Conservation (phyloP, 1,140 invertebrate species). For the Macrostomum lignano region DNA sequence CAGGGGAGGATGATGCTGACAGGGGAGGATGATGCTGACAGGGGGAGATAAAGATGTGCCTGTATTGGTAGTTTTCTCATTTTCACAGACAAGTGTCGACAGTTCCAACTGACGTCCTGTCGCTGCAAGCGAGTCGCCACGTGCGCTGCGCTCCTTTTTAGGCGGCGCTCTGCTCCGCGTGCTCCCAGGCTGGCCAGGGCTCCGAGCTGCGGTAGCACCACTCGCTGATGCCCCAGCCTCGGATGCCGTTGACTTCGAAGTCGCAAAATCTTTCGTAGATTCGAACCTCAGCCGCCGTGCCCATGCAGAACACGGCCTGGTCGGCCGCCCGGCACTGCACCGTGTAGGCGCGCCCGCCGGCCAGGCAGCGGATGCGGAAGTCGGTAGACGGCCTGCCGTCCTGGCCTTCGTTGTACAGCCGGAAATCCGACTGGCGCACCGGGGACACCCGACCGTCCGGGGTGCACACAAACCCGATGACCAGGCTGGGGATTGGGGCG, state of each 20-base stretch:
- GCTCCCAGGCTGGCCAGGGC: no score
- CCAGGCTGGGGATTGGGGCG: slow-evolving; percentile 36
- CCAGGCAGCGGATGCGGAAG: slow-evolving; percentile 33
- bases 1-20: no score
- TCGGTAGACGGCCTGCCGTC: slow-evolving; percentile 34
- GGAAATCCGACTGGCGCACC: slow-evolving; percentile 34
- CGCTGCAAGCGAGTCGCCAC: no score
- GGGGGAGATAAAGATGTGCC: no score
- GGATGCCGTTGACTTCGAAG: slow-evolving; percentile 35
- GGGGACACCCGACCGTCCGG: slow-evolving; percentile 32
- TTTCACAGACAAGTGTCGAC: no score
- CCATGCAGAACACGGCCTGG: slow-evolving; percentile 36
- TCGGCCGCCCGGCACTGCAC: slow-evolving; percentile 34
- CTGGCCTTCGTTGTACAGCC: slow-evolving; percentile 38
- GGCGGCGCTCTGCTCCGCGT: no score
- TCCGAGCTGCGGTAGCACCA: no score
- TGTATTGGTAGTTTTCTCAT: no score
- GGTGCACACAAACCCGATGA: slow-evolving; percentile 36
- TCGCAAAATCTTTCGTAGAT: slow-evolving; percentile 38
- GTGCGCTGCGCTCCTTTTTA: no score
- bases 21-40: no score
- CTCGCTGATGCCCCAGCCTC: slow-evolving; percentile 38
- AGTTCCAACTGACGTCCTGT: no score
- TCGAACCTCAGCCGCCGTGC: slow-evolving; percentile 37
- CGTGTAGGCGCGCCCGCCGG: slow-evolving; percentile 14